Evolutionary conservation across 2,888 invertebrate species (phyloP), one percentile per base, ranked within the genome.

Genomic region (Drosophila mettleri): DNA sequence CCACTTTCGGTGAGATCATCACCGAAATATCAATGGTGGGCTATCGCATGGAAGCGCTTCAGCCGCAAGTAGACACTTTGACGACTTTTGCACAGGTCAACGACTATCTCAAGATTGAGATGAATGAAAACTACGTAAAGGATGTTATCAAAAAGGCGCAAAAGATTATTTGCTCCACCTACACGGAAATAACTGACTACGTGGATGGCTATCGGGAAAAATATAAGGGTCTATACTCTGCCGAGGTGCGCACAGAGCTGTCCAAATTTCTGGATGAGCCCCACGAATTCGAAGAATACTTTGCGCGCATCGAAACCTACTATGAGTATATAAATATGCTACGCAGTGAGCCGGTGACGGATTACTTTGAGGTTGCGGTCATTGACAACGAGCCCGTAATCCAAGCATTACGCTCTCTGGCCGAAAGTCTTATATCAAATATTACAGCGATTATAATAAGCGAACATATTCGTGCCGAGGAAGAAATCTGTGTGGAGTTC

Each of bases 401-500:
- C 27, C 92, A 92, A 12, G 94, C 94, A 3, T 92, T 96, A 58
- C 94, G 95, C 83, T 78, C 82, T 4, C 94, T 94, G 68, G 94
- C 95, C 2, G 92, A 93, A 51, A 92, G 93, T 58, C 93, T 95
- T 57, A 94, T 95, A 14, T 93, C 94, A 49, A 93, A 93, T 39
- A 94, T 96, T 22, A 95, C 95, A 27, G 92, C 90, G 2, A 94
- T 95, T 70, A 93, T 96, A 65, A 94, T 95, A 0, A 92, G 93
- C 46, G 93, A 94, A 27, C 96, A 96, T 81, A 94, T 94, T 81
- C 93, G 92, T 60, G 95, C 95, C 80, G 95, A 96, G 91, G 92
- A 94, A 48, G 93, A 93, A 27, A 96, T 96, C 71, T 96, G 96
- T 86, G 92, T 93, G 1, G 94, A 94, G 78, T 98, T 97, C 90